Percentiles rank a stretch among this genome's conserved stretches.
Conservation (phyloP, 2,888 invertebrate genomes). For the Eupithecia exiguata region DNA sequence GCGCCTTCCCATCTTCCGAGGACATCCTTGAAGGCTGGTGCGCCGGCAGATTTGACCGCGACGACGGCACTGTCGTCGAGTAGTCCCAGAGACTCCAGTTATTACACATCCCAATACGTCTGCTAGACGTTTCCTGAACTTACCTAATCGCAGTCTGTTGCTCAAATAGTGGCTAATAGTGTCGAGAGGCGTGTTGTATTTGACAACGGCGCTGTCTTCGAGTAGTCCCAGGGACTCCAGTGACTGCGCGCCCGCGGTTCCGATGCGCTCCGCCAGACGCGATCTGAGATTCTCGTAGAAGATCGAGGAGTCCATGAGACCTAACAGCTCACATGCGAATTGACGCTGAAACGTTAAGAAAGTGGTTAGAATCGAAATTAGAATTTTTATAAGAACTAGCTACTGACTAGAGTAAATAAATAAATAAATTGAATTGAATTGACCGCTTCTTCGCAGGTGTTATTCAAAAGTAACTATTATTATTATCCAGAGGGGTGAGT, state of each 20-base stretch:
- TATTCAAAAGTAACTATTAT: neutral
- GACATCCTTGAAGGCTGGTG: too few relatives aligned
- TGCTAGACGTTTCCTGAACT: conserved; percentile 40
- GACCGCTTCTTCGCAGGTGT: neutral
- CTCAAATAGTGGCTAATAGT: conserved; percentile 95
- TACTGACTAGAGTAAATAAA: too few relatives aligned
- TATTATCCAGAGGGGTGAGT: neutral
- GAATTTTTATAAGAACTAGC: neutral
- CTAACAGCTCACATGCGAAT: conserved; percentile 93
- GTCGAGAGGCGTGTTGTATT: conserved; percentile 94
- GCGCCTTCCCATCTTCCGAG: too few relatives aligned
- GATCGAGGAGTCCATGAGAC: conserved; percentile 92
- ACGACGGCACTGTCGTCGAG: conserved; percentile 91
- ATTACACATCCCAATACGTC: too few relatives aligned
- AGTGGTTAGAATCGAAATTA: neutral
- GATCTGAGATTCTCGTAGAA: conserved; percentile 96
- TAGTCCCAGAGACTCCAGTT: conserved; percentile 94
- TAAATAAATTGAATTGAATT: too few relatives aligned
- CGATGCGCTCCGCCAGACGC: conserved; percentile 91
- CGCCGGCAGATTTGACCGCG: too few relatives aligned
- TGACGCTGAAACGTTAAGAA: conserved; percentile 85
- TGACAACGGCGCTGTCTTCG: conserved; percentile 91
- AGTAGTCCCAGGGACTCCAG: conserved; percentile 95
- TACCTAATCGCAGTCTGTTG: conserved; percentile 90
- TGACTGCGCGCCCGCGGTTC: conserved; percentile 87